These are phyloP conservation scores for Anoplophora glabripennis DNA, from an alignment of 1,140 invertebrate species.

Conservation along the genomic window DNA sequence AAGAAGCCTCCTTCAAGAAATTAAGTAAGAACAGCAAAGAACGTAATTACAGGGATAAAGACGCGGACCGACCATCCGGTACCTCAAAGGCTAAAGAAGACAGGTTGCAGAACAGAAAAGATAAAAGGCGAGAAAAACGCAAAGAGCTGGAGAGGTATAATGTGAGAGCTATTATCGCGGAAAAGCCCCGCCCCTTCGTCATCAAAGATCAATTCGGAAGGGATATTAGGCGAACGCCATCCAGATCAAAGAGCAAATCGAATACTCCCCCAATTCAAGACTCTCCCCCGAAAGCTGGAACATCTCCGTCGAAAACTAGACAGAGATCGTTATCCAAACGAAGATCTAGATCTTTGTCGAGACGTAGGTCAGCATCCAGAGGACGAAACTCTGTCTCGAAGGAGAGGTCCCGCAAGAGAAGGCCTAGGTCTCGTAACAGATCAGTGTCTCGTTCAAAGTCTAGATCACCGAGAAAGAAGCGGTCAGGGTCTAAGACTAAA, in stretches of 20 bases:
- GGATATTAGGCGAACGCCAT: constrained; percentile 56
- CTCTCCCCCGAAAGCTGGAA: constrained; percentile 27
- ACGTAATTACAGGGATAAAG: constrained; percentile 74
- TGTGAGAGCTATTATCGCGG: constrained; percentile 72
- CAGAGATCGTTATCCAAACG: constrained; percentile 38
- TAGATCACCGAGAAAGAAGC: constrained; percentile 48
- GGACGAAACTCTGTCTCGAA: too few species aligned
- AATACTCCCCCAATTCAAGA: constrained; percentile 26
- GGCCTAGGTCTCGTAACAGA: constrained; percentile 44
- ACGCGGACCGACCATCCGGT: too few species aligned
- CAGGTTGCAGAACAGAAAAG: constrained; percentile 40
- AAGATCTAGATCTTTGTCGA: too few species aligned
- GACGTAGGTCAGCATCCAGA: constrained; percentile 32
- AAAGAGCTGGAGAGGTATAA: constrained; percentile 80
- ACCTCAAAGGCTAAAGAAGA: too few species aligned
- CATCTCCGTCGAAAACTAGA: constrained; percentile 34
- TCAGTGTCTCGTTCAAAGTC: constrained; percentile 54
- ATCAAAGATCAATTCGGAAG: constrained; percentile 75
- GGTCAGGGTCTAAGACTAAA: constrained; percentile 45
- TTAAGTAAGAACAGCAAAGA: constrained; percentile 76
- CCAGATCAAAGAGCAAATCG: constrained; percentile 35
- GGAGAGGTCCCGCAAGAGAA: constrained; percentile 48
- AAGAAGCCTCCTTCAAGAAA: constrained; percentile 71
- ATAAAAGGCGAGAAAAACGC: constrained; percentile 66
- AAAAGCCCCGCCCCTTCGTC: constrained; percentile 60